phyloP scores from a whole-genome alignment of 1,140 invertebrate species.

The Venustaconcha ellipsiformis region DNA sequence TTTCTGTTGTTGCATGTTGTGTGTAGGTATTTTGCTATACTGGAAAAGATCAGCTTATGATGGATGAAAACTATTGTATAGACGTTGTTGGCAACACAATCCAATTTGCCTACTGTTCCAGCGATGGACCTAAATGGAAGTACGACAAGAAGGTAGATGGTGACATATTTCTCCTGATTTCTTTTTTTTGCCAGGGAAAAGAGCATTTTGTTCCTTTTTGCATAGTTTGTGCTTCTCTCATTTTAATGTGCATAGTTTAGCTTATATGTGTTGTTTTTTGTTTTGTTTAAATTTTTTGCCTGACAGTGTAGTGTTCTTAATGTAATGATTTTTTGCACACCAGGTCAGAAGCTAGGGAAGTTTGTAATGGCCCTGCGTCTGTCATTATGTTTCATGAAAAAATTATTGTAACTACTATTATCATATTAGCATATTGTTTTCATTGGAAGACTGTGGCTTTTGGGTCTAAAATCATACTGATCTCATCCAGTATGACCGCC shows the following conservation, averaged over 20 bases:
- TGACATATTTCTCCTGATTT: not conserved
- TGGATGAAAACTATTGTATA: conserved; percentile 80
- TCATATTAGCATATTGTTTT: too few relatives aligned
- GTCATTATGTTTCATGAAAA: too few relatives aligned
- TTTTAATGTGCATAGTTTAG: not conserved
- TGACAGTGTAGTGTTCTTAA: not conserved
- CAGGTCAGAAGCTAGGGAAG: not conserved
- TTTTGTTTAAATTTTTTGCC: not conserved
- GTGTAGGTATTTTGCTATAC: conserved; percentile 92
- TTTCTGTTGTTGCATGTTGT: conserved; percentile 25
- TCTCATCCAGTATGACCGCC: too few relatives aligned
- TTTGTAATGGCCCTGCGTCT: too few relatives aligned
- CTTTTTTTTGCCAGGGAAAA: not conserved
- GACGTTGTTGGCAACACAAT: conserved; percentile 28
- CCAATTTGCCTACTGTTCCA: conserved; percentile 43
- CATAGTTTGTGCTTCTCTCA: not conserved
- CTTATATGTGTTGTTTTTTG: not conserved
- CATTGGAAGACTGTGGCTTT: too few relatives aligned
- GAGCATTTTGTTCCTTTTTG: not conserved
- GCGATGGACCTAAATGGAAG: conserved; percentile 47
- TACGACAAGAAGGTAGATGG: conserved; percentile 56
- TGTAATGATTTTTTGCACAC: not conserved
- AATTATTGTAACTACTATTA: too few relatives aligned
- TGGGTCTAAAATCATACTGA: too few relatives aligned
- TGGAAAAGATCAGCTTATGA: conserved; percentile 95